phyloP scores from a whole-genome alignment of 2,113 vertebrate species.

The Aegithalos caudatus region DNA sequence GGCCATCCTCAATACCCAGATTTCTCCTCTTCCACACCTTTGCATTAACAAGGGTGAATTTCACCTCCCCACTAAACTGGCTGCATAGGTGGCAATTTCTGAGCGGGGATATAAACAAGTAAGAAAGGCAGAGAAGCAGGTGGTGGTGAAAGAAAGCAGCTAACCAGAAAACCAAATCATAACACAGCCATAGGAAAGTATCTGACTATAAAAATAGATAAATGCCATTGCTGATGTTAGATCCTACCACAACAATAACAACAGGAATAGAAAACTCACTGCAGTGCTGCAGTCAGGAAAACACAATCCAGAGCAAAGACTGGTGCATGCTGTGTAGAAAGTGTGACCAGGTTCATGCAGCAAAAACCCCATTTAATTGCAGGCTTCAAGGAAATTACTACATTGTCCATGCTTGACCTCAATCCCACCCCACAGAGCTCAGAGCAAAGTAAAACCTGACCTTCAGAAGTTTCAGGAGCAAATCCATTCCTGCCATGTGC shows the following conservation, averaged over 20 bases:
- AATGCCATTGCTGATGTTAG: background rate
- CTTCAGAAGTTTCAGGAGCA: background rate
- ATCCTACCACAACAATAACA: background rate
- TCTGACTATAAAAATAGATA: background rate
- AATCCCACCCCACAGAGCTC: background rate
- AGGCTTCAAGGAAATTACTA: background rate
- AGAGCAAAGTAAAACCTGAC: background rate
- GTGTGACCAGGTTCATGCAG: background rate
- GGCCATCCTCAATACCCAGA: background rate
- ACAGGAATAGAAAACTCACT: background rate
- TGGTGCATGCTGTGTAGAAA: rapidly evolving
- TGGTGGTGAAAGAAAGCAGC: background rate
- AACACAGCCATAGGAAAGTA: background rate
- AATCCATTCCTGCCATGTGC: background rate
- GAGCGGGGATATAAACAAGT: background rate
- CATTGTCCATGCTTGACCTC: background rate
- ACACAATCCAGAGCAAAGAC: background rate
- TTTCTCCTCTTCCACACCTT: background rate
- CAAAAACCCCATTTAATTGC: background rate
- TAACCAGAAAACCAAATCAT: background rate
- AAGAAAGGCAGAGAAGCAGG: background rate
- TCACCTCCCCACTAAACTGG: background rate
- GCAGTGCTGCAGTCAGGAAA: background rate
- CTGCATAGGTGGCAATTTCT: background rate
- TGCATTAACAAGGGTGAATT: background rate